Evolutionary conservation across 2,888 invertebrate genomes (phyloP), one percentile per base, ranked within the genome.

Genomic region (Punctoribates punctum): DNA sequence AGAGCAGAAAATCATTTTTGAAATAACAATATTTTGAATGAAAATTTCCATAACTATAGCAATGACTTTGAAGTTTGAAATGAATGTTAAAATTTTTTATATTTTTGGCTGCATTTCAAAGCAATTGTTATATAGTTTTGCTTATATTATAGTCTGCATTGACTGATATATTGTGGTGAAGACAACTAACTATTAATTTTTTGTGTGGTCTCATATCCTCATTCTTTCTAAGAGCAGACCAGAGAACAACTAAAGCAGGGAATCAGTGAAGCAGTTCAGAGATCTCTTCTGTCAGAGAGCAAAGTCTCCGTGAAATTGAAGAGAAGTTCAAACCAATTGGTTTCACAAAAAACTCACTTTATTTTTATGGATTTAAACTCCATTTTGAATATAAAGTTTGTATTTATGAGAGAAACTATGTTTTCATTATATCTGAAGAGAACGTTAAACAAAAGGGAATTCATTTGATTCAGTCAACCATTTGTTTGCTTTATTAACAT

Each of bases 331-430:
- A 62, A 65, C 34, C 65, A 65, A 65, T 65, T 65, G 34, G 34
- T 65, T 65, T 54, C 54, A 23, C 25, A 20, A 20, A 65, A 65
- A 65, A 38, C 57, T 57, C 15, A 65, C 65, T 34, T 65, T 65
- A 65, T 65, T 65, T 57, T 65, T 65, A 65, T 65, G 65, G 65
- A 65, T 65, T 65, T 65, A 65, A 65, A 34, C 65, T 65, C 65
- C 65, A 65, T 34, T 20, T 65, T 65, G 57, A 57, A 57, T 57
- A 57, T 51, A 20, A 42, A 42, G 42, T 42, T 51, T n/a, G n/a
- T 51, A 51, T 51, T n/a, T 20, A 51, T 51, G 51, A 51, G n/a
- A 51, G 20, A 51, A 51, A 51, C 20, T 51, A 4, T 51, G n/a
- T 20, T 51, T 20, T 51, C 51, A 51, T 51, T 51, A 20, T 51